phyloP scores from a whole-genome alignment of 2,797 vertebrate genomes.

The Hipposideros larvatus region DNA sequence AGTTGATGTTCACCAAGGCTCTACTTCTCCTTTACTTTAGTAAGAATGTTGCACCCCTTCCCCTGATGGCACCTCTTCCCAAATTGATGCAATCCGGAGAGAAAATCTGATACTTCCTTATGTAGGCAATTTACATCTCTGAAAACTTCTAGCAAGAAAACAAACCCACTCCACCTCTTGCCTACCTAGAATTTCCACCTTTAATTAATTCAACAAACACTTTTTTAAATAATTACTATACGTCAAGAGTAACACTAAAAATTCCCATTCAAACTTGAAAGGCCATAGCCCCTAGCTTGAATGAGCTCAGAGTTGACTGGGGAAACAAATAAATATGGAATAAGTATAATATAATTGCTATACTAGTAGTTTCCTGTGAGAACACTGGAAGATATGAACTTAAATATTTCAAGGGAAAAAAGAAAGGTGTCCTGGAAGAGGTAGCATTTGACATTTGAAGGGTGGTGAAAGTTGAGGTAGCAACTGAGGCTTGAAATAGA shows the following conservation, averaged over 20 bases:
- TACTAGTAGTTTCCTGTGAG: background rate
- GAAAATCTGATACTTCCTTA: background rate
- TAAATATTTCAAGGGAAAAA: constrained; percentile 8
- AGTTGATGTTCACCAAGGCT: background rate
- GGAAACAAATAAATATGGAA: background rate
- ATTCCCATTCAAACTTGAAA: background rate
- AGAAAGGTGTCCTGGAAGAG: background rate
- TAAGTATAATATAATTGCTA: background rate
- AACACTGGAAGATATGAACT: background rate
- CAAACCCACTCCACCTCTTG: background rate
- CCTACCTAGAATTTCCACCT: background rate
- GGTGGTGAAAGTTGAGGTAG: background rate
- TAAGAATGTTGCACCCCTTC: background rate
- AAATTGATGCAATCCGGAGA: background rate
- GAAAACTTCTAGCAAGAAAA: background rate
- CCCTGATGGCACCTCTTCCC: background rate
- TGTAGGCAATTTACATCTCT: background rate
- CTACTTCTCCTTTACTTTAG: background rate
- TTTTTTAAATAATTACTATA: background rate
- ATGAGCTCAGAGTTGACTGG: background rate
- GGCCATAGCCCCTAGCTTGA: background rate
- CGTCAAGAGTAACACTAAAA: background rate
- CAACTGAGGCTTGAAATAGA: background rate
- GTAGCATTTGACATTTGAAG: constrained; percentile 4
- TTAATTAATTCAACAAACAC: background rate